Percentiles rank a stretch among this genome's conserved stretches.
phyloP scores from a whole-genome alignment of 2,797 vertebrate species.

The Microhierax caerulescens region DNA sequence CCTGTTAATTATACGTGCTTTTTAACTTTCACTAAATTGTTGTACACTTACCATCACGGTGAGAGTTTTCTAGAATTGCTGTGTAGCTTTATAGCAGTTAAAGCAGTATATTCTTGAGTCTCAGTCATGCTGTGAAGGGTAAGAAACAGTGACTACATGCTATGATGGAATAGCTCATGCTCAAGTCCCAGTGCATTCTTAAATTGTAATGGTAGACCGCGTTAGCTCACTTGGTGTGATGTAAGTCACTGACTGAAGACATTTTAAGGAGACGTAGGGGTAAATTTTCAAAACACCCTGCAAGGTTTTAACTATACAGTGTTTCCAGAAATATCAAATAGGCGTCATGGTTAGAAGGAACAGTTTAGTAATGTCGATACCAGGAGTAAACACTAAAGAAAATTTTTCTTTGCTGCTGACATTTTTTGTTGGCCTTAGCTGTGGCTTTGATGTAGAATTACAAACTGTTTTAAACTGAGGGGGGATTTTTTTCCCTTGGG shows the following conservation, averaged over 20 bases:
- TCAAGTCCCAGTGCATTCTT: not conserved
- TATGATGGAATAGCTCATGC: not conserved
- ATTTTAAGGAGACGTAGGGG: not conserved
- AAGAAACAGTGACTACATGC: not conserved
- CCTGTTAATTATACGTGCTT: not conserved
- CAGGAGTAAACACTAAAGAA: not conserved
- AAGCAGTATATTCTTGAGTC: not conserved
- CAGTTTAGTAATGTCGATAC: not conserved
- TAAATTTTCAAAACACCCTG: not conserved
- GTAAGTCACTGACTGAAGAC: not conserved
- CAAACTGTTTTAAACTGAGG: not conserved
- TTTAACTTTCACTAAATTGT: not conserved
- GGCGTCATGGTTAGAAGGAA: not conserved
- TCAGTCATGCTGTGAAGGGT: not conserved
- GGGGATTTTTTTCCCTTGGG: not conserved
- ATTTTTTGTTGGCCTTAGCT: constrained; percentile 2
- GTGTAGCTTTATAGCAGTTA: not conserved
- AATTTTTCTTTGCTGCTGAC: not conserved
- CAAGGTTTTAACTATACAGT: not conserved
- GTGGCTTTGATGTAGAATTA: constrained; percentile 6
- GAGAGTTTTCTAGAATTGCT: not conserved
- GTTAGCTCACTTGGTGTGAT: not conserved
- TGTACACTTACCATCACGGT: accelerated
- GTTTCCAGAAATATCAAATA: not conserved
- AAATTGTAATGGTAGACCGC: not conserved